Conservation (phyloP, 2,888 invertebrate genomes). For the Drosophila paracracens region DNA sequence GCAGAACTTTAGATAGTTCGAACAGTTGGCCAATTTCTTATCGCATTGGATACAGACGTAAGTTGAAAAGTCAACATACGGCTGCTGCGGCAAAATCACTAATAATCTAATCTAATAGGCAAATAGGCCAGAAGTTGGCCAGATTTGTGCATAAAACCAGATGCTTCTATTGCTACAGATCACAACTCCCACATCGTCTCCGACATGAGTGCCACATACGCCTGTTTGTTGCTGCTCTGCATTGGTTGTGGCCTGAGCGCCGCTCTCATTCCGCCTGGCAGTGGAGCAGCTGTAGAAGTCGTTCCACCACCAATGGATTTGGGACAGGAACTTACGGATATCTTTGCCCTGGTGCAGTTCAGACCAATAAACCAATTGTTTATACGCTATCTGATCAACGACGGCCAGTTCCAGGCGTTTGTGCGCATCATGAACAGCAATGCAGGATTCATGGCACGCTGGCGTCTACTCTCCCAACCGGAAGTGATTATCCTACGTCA, state of each 20-base stretch:
- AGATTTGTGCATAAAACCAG: constrained; percentile 23
- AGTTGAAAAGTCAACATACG: constrained; percentile 48
- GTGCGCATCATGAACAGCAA: constrained; percentile 77
- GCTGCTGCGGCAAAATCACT: constrained; percentile 65
- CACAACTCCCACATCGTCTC: constrained; percentile 7
- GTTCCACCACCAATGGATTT: constrained; percentile 53
- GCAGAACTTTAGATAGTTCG: constrained; percentile 61
- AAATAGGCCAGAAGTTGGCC: constrained; percentile 20
- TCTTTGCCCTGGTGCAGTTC: constrained; percentile 65
- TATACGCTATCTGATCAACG: constrained; percentile 77
- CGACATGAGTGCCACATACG: constrained; percentile 45
- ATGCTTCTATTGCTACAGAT: neutral
- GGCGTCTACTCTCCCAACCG: constrained; percentile 76
- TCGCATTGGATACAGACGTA: constrained; percentile 43
- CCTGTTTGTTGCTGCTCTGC: constrained; percentile 46
- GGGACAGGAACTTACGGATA: constrained; percentile 68
- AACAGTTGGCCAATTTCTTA: constrained; percentile 47
- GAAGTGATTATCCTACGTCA: constrained; percentile 71
- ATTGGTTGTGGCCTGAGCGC: constrained; percentile 32
- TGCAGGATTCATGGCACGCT: constrained; percentile 63
- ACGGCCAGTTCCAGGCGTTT: constrained; percentile 81
- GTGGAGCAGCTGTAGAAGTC: neutral
- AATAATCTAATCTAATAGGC: constrained; percentile 49
- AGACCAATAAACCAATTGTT: constrained; percentile 64
- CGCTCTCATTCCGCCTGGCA: neutral